Evolutionary conservation across 2,113 vertebrate genomes (phyloP).

Genomic region (Oplegnathus fasciatus): DNA sequence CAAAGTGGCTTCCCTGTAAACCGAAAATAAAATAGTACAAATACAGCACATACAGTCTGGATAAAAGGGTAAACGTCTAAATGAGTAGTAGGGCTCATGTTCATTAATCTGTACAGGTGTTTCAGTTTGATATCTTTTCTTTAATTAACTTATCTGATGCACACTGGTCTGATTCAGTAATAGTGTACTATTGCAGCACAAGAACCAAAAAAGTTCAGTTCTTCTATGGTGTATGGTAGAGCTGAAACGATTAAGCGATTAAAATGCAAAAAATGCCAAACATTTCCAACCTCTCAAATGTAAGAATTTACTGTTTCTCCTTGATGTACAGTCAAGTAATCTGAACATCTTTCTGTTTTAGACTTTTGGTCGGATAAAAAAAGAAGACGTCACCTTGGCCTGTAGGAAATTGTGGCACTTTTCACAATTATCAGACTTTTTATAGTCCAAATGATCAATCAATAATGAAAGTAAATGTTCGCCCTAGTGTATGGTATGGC

Average conservation of each 20-base stretch:
- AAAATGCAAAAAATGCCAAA: not conserved
- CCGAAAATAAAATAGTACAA: not conserved
- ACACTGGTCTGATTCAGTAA: not conserved
- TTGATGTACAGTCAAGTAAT: not conserved
- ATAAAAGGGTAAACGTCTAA: not conserved
- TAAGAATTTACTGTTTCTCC: not conserved
- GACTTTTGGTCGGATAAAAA: not conserved
- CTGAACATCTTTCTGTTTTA: not conserved
- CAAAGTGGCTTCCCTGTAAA: not conserved
- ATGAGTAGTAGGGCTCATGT: not conserved
- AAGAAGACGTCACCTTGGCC: too few species aligned
- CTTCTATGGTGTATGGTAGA: not conserved
- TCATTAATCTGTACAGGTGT: not conserved
- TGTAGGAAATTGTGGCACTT: too few species aligned
- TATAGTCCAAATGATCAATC: not conserved
- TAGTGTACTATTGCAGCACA: not conserved
- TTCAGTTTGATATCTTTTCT: constrained; percentile 8
- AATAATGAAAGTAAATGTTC: not conserved
- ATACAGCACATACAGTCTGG: too few species aligned
- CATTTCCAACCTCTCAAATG: not conserved
- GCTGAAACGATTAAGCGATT: not conserved
- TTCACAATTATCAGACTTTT: not conserved
- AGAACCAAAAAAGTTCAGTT: not conserved
- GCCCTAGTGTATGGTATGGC: too few species aligned
- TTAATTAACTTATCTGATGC: not conserved